Evolutionary conservation across 2,113 vertebrate species (phyloP), one percentile per base, ranked within the genome.

Genomic region (Raja brachyura): DNA sequence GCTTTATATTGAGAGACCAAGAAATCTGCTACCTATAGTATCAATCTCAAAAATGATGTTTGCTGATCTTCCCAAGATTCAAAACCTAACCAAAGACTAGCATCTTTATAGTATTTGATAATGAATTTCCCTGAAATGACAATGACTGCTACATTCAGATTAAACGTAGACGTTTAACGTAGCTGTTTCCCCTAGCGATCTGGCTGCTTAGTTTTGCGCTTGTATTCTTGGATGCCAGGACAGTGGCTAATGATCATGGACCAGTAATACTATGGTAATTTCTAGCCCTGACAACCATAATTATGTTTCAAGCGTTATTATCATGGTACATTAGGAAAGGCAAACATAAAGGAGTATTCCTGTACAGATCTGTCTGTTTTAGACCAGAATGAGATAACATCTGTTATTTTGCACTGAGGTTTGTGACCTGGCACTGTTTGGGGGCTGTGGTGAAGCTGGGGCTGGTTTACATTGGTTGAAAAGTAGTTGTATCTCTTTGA

Each of bases 211-310:
- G 25, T 61, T 9, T 61, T 86, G 83, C 63, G 83, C 59, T 54
- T 9, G 54, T 48, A 61, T 85, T 11, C 54, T 22, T 28, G 54
- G 10, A 25, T 85, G 56, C 10, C 9, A 61, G 25, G 31, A 88
- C 63, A 14, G 59, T 18, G 31, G 61, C 59, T 88, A 18, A 28
- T 66, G 28, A 8, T 88, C 33, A 28, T 48, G 63, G 20, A 39
- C 90, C 68, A 92, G 66, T 92, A 48, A 92, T 92, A 22, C 22
- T 54, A 54, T 28, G 90, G 33, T 92, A 92, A 92, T 92, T 74
- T 92, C 31, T 92, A 92, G n/a, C 33, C 68, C 66, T 74, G 68
- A 73, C 7, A 8, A 70, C 66, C 31, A 18, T 66, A 28, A 10
- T 85, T 14, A 63, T 61, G 7, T 86, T 48, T 66, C 5, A n/a